Conservation (phyloP, 2,797 vertebrate species). For the Amblyopsis hoosieri region DNA sequence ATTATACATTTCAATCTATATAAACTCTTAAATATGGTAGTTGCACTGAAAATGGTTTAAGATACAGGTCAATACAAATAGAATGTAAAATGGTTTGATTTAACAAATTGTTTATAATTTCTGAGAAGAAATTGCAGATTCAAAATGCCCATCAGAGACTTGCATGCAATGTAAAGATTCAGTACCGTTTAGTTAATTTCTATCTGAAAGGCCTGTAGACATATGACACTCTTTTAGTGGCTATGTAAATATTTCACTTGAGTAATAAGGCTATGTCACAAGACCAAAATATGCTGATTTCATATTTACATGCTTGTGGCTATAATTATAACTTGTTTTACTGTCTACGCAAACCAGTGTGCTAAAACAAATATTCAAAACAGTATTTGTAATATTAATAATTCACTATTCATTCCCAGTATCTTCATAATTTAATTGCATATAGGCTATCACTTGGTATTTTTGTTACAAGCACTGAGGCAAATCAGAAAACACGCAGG, state of each 20-base stretch:
- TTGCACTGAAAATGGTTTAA: no score
- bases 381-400: conserved; percentile 10
- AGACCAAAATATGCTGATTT: conserved; percentile 27
- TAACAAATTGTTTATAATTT: no score
- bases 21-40: no score
- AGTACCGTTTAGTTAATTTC: no score
- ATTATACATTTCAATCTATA: no score
- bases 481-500: conserved; percentile 57
- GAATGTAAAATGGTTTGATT: no score
- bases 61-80: no score
- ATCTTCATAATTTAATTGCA: conserved; percentile 73
- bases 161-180: no score
- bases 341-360: conserved; percentile 7
- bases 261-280: conserved; percentile 2
- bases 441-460: conserved; percentile 44
- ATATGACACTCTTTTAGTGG: neutral
- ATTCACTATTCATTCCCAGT: conserved; percentile 14
- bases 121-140: no score
- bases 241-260: no score
- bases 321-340: conserved; percentile 10
- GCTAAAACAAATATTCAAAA: conserved; percentile 31
- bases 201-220: neutral
- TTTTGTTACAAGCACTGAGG: conserved; percentile 45
- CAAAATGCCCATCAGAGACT: no score
- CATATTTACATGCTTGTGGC: conserved; percentile 29